A percentile compares a stretch with the other conserved stretches of the same genome.
phyloP scores from a whole-genome alignment of 2,797 vertebrate species.

The Myotis vivesi region DNA sequence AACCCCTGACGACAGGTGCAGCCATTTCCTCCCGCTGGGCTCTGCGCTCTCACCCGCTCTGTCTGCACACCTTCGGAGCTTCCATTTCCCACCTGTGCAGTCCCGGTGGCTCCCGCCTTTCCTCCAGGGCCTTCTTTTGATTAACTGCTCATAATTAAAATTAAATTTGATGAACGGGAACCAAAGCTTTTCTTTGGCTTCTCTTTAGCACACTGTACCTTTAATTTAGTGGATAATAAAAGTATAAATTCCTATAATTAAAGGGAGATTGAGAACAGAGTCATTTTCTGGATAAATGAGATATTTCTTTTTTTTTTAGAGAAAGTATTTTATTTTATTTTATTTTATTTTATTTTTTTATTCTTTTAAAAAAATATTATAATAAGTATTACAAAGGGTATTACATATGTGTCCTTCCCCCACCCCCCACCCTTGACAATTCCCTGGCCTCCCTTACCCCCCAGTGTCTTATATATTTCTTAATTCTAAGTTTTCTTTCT shows the following conservation, averaged over 20 bases:
- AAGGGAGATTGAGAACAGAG: background rate
- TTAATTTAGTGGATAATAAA: slow-evolving; percentile 52
- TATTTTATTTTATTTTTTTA: too few species aligned
- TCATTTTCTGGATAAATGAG: background rate
- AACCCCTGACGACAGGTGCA: background rate
- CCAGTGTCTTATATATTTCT: too few species aligned
- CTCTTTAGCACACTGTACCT: background rate
- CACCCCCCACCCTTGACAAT: too few species aligned
- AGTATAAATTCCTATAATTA: slow-evolving; percentile 46
- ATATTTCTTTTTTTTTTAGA: too few species aligned
- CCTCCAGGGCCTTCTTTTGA: slow-evolving; percentile 52
- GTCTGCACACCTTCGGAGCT: background rate
- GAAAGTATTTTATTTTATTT: too few species aligned
- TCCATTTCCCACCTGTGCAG: background rate
- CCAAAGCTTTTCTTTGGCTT: slow-evolving; percentile 32
- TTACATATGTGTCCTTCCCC: too few species aligned
- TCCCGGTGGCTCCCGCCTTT: background rate
- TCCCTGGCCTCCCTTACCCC: too few species aligned
- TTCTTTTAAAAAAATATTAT: too few species aligned
- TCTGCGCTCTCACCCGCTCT: too few species aligned
- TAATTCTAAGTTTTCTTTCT: background rate
- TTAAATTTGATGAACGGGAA: slow-evolving; percentile 48
- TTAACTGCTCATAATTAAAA: slow-evolving; percentile 66
- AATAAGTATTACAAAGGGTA: too few species aligned
- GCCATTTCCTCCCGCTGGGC: rapidly evolving